Evolutionary conservation across 2,888 invertebrate species (phyloP), one percentile per base, ranked within the genome.

Genomic region (Bombyx huttoni): DNA sequence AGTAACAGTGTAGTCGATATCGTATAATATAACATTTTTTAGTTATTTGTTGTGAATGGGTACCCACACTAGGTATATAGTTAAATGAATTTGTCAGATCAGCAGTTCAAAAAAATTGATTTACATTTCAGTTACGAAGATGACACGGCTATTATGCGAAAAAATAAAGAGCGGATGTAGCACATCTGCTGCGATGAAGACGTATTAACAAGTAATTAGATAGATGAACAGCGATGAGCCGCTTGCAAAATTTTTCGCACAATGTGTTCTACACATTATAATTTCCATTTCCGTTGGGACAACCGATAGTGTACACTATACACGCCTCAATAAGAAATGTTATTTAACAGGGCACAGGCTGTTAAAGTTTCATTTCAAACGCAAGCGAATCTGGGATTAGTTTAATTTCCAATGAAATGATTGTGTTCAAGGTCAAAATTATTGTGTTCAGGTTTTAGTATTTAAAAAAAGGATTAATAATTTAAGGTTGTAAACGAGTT

Each of bases 141-240:
- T 40, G 40, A 24, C 24, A 24, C 52, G 56, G 51, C 56, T 57
- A 59, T 62, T 65, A 64, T 65, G 62, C 58, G 57, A 57, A 66
- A 68, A 69, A 70, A 72, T 72, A 66, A 66, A 56, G 70, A 80
- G 67, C 87, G 88, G 88, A 88, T 88, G 88, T 84, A 71, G 77
- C 80, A 81, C 88, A 88, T 87, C 80, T 87, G 88, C 78, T 81
- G 75, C 65, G 67, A 74, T 73, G 77, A 78, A 77, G 81, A 78
- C 81, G 80, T 78, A 81, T 82, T 83, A 80, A 81, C 73, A 74
- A 78, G 81, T 81, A 85, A 87, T 87, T 87, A 86, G 70, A 70
- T 66, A 63, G 68, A 54, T 61, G 70, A 68, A 71, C 70, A 69
- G 68, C 56, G 59, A 54, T 65, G 66, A 56, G 60, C 57, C 49